Conservation (phyloP, 2,888 invertebrate genomes). For the Allolobophora icterica region DNA sequence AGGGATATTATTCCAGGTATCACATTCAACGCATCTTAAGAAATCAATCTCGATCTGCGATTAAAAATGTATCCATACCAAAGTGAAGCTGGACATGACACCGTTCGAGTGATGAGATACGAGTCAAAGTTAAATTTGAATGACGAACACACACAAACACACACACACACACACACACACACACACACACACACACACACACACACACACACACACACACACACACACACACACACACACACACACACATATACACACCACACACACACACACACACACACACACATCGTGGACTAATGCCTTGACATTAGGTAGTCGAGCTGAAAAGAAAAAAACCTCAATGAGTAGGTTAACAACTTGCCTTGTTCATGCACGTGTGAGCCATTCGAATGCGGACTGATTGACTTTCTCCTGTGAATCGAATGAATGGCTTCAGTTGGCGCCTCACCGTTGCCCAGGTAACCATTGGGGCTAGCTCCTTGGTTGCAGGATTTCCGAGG, state of each 20-base stretch:
- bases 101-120: not conserved
- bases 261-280: no score
- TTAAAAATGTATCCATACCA: no score
- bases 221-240: no score
- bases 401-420: constrained; percentile 38
- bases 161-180: no score
- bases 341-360: not conserved
- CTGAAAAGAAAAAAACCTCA: no score
- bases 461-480: constrained; percentile 51
- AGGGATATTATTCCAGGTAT: not conserved
- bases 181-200: no score
- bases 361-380: constrained; percentile 36
- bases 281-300: no score
- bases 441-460: constrained; percentile 54
- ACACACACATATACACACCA: no score
- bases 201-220: no score
- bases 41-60: not conserved
- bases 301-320: not conserved
- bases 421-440: constrained; percentile 53
- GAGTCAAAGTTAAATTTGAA: no score
- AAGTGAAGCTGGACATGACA: no score
- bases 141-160: no score
- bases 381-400: constrained; percentile 32
- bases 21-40: not conserved
- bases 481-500: constrained; percentile 51